phyloP scores from a whole-genome alignment of 2,888 invertebrate genomes.

The Rhingia rostrata region DNA sequence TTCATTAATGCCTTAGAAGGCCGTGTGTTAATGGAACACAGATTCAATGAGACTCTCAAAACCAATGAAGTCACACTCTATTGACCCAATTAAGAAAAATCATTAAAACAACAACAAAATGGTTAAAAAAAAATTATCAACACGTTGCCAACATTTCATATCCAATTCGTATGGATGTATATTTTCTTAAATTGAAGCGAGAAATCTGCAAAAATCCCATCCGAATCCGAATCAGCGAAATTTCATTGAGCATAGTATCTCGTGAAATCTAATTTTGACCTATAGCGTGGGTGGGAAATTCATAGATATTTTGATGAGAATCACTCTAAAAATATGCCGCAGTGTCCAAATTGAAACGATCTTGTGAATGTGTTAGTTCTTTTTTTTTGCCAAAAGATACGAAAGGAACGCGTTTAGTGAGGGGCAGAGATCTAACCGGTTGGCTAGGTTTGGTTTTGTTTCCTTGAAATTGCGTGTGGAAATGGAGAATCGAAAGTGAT shows the following conservation, averaged over 20 bases:
- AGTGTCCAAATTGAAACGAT: slow-evolving; percentile 66
- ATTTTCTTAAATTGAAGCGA: neutral
- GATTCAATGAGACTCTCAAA: slow-evolving; percentile 20
- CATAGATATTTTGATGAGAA: slow-evolving; percentile 74
- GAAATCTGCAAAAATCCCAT: slow-evolving; percentile 36
- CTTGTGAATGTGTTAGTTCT: slow-evolving; percentile 58
- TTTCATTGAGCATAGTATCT: slow-evolving; percentile 67
- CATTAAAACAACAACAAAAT: slow-evolving; percentile 6
- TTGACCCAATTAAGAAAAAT: slow-evolving; percentile 49
- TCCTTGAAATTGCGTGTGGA: slow-evolving; percentile 58
- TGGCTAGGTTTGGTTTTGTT: neutral
- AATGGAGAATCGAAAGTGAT: slow-evolving; percentile 21
- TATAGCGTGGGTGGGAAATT: slow-evolving; percentile 63
- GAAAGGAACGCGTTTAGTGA: slow-evolving; percentile 7
- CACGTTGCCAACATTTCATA: slow-evolving; percentile 38
- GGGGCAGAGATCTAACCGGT: slow-evolving; percentile 25
- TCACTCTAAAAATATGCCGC: slow-evolving; percentile 73
- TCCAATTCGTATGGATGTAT: slow-evolving; percentile 6
- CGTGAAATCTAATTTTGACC: slow-evolving; percentile 70
- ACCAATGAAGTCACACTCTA: slow-evolving; percentile 47
- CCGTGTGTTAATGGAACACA: slow-evolving; percentile 40
- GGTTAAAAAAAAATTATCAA: slow-evolving; percentile 12
- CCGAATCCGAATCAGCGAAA: slow-evolving; percentile 43
- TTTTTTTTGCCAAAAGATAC: slow-evolving; percentile 35
- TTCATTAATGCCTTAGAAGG: slow-evolving; percentile 61